phyloP scores from a whole-genome alignment of 2,797 vertebrate genomes.

The Smutsia temminckii region DNA sequence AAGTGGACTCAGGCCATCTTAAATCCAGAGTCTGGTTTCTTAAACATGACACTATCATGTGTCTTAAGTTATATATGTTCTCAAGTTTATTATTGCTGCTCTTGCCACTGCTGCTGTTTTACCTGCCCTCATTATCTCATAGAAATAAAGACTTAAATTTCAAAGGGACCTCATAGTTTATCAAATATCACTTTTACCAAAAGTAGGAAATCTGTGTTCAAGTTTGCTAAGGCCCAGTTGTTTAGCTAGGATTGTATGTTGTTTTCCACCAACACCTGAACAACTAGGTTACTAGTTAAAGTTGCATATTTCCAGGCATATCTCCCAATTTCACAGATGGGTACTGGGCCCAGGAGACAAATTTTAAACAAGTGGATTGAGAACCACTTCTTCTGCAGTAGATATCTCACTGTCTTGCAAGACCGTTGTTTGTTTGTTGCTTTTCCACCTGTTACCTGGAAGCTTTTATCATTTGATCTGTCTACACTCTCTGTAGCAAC shows the following conservation, averaged over 20 bases:
- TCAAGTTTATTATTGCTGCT: not conserved
- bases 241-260: not conserved
- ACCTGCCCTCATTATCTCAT: not conserved
- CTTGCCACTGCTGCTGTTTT: not conserved
- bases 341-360: not conserved
- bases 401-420: not conserved
- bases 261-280: not conserved
- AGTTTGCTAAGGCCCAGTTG: not conserved
- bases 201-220: not conserved
- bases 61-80: not conserved
- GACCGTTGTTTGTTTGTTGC: not conserved
- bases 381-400: not conserved
- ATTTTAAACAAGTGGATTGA: not conserved
- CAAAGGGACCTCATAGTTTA: not conserved
- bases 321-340: not conserved
- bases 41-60: not conserved
- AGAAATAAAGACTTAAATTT: not conserved
- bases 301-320: not conserved
- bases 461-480: not conserved
- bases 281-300: not conserved
- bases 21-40: not conserved
- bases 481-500: not conserved
- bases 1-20: not conserved
- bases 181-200: not conserved
- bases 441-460: not conserved